These are phyloP conservation scores for Dryadula phaetusa DNA, from an alignment of 2,888 invertebrate species.

Conservation along the genomic window DNA sequence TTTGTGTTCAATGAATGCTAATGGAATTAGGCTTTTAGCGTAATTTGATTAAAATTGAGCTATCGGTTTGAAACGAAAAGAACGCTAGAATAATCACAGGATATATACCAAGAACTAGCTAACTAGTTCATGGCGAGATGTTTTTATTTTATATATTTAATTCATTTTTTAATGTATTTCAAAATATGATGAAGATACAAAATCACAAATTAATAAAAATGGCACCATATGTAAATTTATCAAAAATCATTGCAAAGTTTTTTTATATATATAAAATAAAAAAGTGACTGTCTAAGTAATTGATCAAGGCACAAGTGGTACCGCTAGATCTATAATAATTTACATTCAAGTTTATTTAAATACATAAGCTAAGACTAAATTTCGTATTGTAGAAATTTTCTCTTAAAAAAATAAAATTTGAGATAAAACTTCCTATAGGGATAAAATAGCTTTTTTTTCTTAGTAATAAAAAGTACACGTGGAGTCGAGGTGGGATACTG, in stretches of 20 bases:
- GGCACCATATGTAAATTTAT: conserved; percentile 3
- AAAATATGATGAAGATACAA: not conserved
- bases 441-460: not conserved
- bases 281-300: not conserved
- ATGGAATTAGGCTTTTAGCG: conserved; percentile 10
- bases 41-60: conserved; percentile 16
- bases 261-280: not conserved
- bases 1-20: conserved; percentile 1
- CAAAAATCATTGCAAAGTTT: not conserved
- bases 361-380: conserved; percentile 1
- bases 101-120: not conserved
- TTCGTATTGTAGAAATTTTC: not conserved
- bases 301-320: not conserved
- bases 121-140: not conserved
- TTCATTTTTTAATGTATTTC: not conserved
- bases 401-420: not conserved
- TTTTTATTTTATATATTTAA: not conserved
- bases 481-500: conserved; percentile 6
- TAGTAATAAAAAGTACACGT: conserved; percentile 9
- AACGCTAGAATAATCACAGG: not conserved
- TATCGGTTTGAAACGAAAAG: not conserved
- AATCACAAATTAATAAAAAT: not conserved
- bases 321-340: not conserved
- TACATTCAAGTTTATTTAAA: not conserved
- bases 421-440: conserved; percentile 7